Evolutionary conservation across 2,888 invertebrate genomes (phyloP).

Genomic region (Congeria kusceri): DNA sequence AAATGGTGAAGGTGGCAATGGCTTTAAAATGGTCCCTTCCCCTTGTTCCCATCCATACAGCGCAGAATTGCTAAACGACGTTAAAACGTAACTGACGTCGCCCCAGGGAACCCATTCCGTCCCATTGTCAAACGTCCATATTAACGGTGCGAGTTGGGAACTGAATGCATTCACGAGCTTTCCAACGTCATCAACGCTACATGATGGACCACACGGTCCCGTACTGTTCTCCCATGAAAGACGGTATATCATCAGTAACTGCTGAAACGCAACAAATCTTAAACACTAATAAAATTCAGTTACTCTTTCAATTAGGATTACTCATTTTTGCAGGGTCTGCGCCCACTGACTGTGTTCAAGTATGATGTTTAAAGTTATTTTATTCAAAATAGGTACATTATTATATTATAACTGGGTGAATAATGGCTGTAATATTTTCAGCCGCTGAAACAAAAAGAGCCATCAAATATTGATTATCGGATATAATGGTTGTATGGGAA

Average conservation of each 20-base stretch:
- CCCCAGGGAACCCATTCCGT: slow-evolving; percentile 9
- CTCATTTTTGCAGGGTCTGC: too few species aligned
- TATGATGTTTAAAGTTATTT: too few species aligned
- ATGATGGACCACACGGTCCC: slow-evolving; percentile 57
- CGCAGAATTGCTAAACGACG: slow-evolving; percentile 39
- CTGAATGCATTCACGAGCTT: neutral
- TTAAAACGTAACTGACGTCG: slow-evolving; percentile 47
- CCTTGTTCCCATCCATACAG: slow-evolving; percentile 53
- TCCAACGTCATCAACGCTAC: slow-evolving; percentile 37
- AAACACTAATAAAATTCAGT: too few species aligned
- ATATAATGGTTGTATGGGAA: too few species aligned
- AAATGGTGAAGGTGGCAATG: neutral
- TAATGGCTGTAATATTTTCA: too few species aligned
- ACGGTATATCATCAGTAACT: slow-evolving; percentile 50
- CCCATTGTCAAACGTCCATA: slow-evolving; percentile 9
- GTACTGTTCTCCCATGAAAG: slow-evolving; percentile 60
- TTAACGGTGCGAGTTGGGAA: slow-evolving; percentile 6
- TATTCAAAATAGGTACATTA: too few species aligned
- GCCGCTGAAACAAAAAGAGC: too few species aligned
- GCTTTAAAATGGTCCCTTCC: slow-evolving; percentile 2
- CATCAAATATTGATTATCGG: too few species aligned
- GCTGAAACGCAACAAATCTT: too few species aligned
- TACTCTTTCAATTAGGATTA: too few species aligned
- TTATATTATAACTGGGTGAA: too few species aligned
- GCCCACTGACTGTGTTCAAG: too few species aligned